These are phyloP conservation scores for Porites lobata DNA, from an alignment of 92 coral and sea anemone genomes.

Conservation along the genomic window DNA sequence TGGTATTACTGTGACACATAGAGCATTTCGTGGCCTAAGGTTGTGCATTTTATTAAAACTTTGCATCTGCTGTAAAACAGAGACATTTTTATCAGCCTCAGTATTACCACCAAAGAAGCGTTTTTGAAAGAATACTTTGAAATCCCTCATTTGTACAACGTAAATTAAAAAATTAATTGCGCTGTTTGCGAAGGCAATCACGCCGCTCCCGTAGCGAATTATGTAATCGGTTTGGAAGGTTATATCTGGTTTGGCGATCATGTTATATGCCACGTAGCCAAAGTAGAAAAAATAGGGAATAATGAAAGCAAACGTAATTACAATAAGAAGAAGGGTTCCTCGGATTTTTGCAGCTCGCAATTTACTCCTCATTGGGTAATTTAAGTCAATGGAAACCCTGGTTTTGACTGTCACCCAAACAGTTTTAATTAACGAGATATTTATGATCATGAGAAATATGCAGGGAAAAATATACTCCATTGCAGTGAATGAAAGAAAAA, in stretches of 20 bases:
- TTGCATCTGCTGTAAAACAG: too few relatives aligned
- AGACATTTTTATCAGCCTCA: too few relatives aligned
- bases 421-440: neutral
- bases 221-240: neutral
- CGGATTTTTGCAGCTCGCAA: conserved; percentile 10
- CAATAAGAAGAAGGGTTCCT: neutral
- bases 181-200: neutral
- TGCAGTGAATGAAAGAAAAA: conserved; percentile 5
- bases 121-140: neutral
- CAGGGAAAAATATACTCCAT: neutral
- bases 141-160: neutral
- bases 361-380: neutral
- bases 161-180: neutral
- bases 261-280: neutral
- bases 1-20: too few relatives aligned
- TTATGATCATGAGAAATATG: conserved; percentile 1
- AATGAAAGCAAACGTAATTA: neutral
- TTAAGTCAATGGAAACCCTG: neutral
- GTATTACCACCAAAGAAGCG: neutral
- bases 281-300: neutral
- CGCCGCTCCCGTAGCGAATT: neutral
- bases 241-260: neutral
- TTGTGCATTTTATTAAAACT: too few relatives aligned
- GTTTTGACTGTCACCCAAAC: conserved; percentile 9
- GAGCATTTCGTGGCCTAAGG: too few relatives aligned